Percentiles rank a stretch among this genome's conserved stretches.
These are phyloP conservation scores for Yasuhikotakia modesta DNA, from an alignment of 2,797 vertebrate species.

Conservation along the genomic window DNA sequence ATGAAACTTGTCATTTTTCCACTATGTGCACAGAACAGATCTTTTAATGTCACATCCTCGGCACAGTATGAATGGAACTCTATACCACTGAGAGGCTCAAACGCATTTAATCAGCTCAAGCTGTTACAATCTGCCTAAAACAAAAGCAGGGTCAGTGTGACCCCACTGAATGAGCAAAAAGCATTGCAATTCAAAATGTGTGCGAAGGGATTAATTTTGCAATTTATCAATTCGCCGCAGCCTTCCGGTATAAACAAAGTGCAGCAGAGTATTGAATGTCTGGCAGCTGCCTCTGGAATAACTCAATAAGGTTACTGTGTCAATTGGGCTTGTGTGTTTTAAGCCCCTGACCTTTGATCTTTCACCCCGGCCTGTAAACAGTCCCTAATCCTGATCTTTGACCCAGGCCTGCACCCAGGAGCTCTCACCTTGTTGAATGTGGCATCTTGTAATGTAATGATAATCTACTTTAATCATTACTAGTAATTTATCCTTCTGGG, in stretches of 20 bases:
- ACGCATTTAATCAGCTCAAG: slow-evolving; percentile 58
- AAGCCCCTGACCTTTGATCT: slow-evolving; percentile 37
- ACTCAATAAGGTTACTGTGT: slow-evolving; percentile 41
- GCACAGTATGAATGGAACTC: slow-evolving; percentile 25
- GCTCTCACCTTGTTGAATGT: neutral
- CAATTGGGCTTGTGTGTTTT: slow-evolving; percentile 32
- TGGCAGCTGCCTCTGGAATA: slow-evolving; percentile 34
- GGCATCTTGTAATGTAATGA: slow-evolving; percentile 32
- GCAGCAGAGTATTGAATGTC: slow-evolving; percentile 11
- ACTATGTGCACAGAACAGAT: slow-evolving; percentile 6
- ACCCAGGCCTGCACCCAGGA: slow-evolving; percentile 8
- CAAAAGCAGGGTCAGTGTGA: slow-evolving; percentile 48
- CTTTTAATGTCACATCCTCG: slow-evolving; percentile 34
- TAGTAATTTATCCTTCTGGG: neutral
- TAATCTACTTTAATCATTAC: slow-evolving; percentile 55
- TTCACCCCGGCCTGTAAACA: slow-evolving; percentile 50
- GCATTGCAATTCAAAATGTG: slow-evolving; percentile 54
- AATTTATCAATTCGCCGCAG: slow-evolving; percentile 57
- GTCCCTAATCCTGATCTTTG: slow-evolving; percentile 51
- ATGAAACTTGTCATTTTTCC: neutral
- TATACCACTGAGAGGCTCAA: slow-evolving; percentile 56
- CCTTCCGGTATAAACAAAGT: slow-evolving; percentile 39
- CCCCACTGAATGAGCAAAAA: slow-evolving; percentile 40
- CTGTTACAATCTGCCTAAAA: slow-evolving; percentile 52
- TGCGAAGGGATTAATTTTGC: slow-evolving; percentile 51